These are phyloP conservation scores for Hirtodrosophila trivittata DNA, from an alignment of 2,888 invertebrate species.

Conservation along the genomic window DNA sequence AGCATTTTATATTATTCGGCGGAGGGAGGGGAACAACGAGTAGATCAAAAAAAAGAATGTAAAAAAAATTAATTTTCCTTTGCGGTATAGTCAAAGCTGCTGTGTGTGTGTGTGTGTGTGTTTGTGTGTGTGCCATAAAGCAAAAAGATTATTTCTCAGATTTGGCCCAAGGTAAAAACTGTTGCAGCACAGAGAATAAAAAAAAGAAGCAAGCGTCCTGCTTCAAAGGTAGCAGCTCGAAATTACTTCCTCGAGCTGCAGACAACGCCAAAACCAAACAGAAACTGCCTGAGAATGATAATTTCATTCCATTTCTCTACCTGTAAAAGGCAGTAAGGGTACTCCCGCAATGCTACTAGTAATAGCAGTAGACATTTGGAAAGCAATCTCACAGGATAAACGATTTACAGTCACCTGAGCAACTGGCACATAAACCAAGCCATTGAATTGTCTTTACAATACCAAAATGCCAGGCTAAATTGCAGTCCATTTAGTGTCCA, in stretches of 20 bases:
- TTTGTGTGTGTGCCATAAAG: neutral
- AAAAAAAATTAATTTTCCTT: constrained; percentile 26
- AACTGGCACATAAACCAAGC: constrained; percentile 41
- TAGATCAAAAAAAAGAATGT: neutral
- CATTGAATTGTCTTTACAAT: constrained; percentile 49
- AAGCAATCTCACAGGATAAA: constrained; percentile 40
- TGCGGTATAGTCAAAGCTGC: constrained; percentile 11
- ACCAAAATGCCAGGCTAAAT: constrained; percentile 35
- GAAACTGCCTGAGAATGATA: constrained; percentile 34
- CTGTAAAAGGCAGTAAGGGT: too few species aligned
- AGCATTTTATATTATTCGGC: neutral
- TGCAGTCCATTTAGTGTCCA: constrained; percentile 44
- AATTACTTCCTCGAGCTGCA: constrained; percentile 29
- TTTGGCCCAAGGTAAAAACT: constrained; percentile 23
- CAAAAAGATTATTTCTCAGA: constrained; percentile 19
- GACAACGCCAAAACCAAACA: constrained; percentile 7
- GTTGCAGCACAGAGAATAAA: constrained; percentile 19
- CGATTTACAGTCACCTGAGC: constrained; percentile 55
- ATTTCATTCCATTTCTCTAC: constrained; percentile 38
- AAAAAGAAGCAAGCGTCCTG: neutral
- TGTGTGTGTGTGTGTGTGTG: neutral
- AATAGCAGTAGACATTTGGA: constrained; percentile 13
- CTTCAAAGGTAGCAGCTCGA: constrained; percentile 27
- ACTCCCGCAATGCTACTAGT: too few species aligned
- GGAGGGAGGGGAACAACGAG: neutral